phyloP scores from a whole-genome alignment of 2,888 invertebrate genomes.

The Spodoptera littoralis region DNA sequence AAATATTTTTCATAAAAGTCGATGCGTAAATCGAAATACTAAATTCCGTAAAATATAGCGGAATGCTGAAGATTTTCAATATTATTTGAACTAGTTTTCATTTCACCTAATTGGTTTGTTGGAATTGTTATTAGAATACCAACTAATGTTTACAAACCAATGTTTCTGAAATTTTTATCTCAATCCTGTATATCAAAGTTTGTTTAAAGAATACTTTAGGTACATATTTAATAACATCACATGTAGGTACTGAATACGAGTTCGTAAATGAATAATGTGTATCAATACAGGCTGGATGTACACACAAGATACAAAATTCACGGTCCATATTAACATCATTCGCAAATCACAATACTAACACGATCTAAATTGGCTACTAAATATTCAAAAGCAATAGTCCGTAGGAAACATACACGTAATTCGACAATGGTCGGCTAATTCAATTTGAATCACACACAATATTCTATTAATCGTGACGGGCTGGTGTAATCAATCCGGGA shows the following conservation, averaged over 20 bases:
- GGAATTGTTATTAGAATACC: constrained; percentile 14
- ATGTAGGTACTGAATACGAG: too few relatives aligned
- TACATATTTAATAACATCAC: too few relatives aligned
- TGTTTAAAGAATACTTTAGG: too few relatives aligned
- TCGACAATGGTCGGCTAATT: constrained; percentile 84
- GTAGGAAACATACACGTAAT: constrained; percentile 81
- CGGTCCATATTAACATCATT: constrained; percentile 56
- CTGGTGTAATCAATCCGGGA: constrained; percentile 85
- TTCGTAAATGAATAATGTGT: constrained; percentile 18
- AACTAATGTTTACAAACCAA: too few relatives aligned
- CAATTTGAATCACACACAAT: constrained; percentile 87
- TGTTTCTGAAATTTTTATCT: constrained; percentile 25
- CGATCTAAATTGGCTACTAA: constrained; percentile 84
- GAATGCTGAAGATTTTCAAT: constrained; percentile 30
- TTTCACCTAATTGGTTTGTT: constrained; percentile 16
- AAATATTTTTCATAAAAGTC: constrained; percentile 22
- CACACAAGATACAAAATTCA: constrained; percentile 44
- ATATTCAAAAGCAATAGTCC: constrained; percentile 84
- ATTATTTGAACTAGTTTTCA: constrained; percentile 21
- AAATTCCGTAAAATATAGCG: too few relatives aligned
- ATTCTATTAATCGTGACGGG: constrained; percentile 87
- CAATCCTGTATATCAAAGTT: not conserved
- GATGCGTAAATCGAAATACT: constrained; percentile 1
- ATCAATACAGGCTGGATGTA: constrained; percentile 6
- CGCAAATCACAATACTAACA: constrained; percentile 67